Conservation (phyloP, 2,797 vertebrate species). For the Enoplosus armatus region DNA sequence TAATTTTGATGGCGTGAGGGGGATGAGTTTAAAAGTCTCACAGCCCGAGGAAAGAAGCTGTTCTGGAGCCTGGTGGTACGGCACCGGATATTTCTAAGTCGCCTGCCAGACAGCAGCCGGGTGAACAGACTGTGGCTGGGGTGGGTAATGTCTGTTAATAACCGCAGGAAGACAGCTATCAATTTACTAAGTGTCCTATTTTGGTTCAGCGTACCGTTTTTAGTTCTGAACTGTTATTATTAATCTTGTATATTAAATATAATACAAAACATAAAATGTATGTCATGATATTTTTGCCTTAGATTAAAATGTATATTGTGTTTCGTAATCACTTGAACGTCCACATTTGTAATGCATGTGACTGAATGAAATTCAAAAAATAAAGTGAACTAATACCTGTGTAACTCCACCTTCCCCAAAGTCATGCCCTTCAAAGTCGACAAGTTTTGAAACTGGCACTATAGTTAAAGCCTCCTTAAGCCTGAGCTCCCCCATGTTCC, state of each 20-base stretch:
- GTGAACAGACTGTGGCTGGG: no score
- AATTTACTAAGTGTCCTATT: background rate
- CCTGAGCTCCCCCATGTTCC: slow-evolving; percentile 25
- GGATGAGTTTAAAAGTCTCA: no score
- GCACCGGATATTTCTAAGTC: no score
- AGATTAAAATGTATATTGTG: background rate
- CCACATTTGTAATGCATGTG: background rate
- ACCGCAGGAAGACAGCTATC: no score
- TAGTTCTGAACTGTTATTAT: background rate
- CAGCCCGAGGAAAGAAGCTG: no score
- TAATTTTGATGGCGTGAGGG: no score
- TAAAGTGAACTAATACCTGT: background rate
- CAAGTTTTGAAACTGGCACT: slow-evolving; percentile 17
- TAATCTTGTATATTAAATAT: background rate
- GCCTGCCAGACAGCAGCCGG: no score
- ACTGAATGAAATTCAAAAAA: background rate
- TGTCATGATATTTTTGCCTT: background rate
- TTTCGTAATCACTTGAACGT: background rate
- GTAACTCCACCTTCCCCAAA: background rate
- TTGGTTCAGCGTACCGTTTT: background rate
- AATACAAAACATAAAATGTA: background rate
- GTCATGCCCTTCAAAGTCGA: slow-evolving; percentile 23
- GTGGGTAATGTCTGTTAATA: no score
- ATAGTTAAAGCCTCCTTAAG: slow-evolving; percentile 21
- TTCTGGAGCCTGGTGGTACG: no score